Conservation (phyloP, 2,888 invertebrate genomes). For the Luperina nickerlii region DNA sequence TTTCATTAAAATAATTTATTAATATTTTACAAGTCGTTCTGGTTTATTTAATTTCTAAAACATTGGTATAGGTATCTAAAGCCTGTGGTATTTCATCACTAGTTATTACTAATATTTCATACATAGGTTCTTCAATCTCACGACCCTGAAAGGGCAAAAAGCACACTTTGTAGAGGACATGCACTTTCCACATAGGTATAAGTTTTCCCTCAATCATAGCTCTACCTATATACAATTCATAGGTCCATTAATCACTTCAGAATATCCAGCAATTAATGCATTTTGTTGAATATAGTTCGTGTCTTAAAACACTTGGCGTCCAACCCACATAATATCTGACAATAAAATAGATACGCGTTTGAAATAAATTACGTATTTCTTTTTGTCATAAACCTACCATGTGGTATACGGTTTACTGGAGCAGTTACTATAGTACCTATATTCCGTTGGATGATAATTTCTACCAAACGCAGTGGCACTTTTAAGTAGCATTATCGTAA, state of each 20-base stretch:
- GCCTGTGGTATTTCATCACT: conserved; percentile 31
- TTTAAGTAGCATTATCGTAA: no score
- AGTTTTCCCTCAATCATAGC: conserved; percentile 92
- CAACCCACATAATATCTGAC: conserved; percentile 78
- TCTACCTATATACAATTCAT: conserved; percentile 91
- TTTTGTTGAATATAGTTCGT: conserved; percentile 91
- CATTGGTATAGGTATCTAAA: background rate
- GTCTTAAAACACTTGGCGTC: conserved; percentile 88
- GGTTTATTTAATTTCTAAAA: background rate
- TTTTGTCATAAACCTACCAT: background rate
- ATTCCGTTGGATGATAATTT: no score
- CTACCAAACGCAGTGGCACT: no score
- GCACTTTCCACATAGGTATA: conserved; percentile 92
- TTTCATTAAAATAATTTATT: background rate
- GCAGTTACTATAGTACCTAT: no score
- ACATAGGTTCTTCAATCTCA: conserved; percentile 65
- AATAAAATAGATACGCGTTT: conserved; percentile 20
- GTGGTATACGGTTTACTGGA: no score
- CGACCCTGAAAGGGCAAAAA: conserved; percentile 91
- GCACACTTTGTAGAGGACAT: conserved; percentile 91
- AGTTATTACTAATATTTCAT: conserved; percentile 72
- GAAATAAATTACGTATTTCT: background rate
- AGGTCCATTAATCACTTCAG: conserved; percentile 85
- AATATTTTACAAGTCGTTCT: background rate
- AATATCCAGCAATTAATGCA: conserved; percentile 91